A percentile compares a stretch with the other conserved stretches of the same genome.
Conservation (phyloP, 2,888 invertebrate species). For the Drosophila heteroneura region DNA sequence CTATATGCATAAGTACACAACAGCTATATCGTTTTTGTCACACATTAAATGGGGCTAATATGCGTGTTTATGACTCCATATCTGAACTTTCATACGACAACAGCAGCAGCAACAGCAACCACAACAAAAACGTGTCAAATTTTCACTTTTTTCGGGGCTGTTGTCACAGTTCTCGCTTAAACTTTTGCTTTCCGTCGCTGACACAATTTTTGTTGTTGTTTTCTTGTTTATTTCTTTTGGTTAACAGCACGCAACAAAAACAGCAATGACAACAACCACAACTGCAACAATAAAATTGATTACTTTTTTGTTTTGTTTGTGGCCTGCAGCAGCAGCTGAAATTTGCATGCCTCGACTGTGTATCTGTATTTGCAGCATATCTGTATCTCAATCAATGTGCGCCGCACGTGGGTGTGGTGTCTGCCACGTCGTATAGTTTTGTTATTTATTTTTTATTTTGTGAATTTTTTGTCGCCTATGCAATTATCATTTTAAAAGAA, state of each 20-base stretch:
- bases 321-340: conserved; percentile 28
- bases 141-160: conserved; percentile 62
- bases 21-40: conserved; percentile 24
- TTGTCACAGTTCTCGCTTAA: conserved; percentile 59
- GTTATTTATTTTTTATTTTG: conserved; percentile 12
- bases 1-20: not conserved
- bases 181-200: conserved; percentile 67
- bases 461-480: conserved; percentile 50
- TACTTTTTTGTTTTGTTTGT: conserved; percentile 37
- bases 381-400: conserved; percentile 36
- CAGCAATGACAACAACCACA: conserved; percentile 27
- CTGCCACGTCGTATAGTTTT: conserved; percentile 18
- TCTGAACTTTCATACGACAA: conserved; percentile 48
- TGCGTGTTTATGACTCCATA: conserved; percentile 71
- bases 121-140: conserved; percentile 63
- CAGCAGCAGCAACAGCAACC: conserved; percentile 7
- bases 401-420: conserved; percentile 47
- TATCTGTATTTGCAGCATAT: conserved; percentile 26
- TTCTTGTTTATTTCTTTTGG: conserved; percentile 13
- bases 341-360: conserved; percentile 50
- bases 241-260: conserved; percentile 38
- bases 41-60: conserved; percentile 78
- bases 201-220: conserved; percentile 45
- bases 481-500: conserved; percentile 48
- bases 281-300: conserved; percentile 42